These are phyloP conservation scores for Micromys minutus DNA, from an alignment of 2,113 vertebrate species.

Conservation along the genomic window DNA sequence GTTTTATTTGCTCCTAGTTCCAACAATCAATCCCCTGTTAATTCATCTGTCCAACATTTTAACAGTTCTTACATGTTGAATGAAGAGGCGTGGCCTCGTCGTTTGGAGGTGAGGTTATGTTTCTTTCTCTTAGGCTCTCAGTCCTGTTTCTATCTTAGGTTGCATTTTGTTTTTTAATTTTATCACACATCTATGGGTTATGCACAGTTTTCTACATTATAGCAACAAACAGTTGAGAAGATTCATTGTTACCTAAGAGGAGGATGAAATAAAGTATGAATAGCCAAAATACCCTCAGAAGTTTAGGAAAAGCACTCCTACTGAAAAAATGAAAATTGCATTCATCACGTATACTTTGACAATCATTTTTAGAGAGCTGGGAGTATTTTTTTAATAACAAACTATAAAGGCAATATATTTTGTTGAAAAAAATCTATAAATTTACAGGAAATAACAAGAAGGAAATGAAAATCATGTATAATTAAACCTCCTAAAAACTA, in stretches of 20 bases:
- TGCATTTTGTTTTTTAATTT: neutral
- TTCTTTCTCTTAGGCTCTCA: conserved; percentile 31
- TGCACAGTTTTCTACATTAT: conserved; percentile 32
- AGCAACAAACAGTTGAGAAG: neutral
- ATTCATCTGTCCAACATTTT: neutral
- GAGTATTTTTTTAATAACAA: neutral
- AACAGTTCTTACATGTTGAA: conserved; percentile 3
- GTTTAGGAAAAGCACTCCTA: conserved; percentile 1
- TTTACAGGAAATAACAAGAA: conserved; percentile 44
- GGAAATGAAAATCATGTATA: conserved; percentile 32
- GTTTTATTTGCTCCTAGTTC: conserved; percentile 15
- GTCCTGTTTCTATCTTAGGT: conserved; percentile 39
- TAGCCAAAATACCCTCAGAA: neutral
- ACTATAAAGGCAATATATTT: conserved; percentile 1
- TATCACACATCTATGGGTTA: neutral
- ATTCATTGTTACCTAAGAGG: neutral
- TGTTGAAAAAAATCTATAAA: conserved; percentile 14
- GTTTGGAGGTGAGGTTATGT: neutral
- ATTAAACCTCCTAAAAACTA: conserved; percentile 28
- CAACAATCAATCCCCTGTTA: neutral
- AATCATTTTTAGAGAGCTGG: neutral
- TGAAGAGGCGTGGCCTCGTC: conserved; percentile 6
- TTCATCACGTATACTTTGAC: conserved; percentile 5
- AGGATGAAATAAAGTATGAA: conserved; percentile 40
- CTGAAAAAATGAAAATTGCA: neutral